Conservation (phyloP, 1,140 invertebrate species). For the Eumeta japonica region DNA sequence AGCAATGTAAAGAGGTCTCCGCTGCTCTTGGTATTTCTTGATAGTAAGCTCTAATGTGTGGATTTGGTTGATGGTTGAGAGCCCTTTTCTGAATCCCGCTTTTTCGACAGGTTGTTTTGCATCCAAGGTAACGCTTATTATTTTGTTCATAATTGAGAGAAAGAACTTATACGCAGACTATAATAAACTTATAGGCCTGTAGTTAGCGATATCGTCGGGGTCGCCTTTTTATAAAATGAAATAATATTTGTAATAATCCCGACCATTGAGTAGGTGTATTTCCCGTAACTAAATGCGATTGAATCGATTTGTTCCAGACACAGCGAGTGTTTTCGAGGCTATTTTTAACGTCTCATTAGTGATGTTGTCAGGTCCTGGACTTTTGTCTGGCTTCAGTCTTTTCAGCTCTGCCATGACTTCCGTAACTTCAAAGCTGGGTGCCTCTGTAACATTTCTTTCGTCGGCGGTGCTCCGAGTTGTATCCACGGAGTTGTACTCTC, state of each 20-base stretch:
- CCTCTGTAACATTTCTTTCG: background rate
- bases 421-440: background rate
- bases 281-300: background rate
- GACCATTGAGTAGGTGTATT: too few relatives aligned
- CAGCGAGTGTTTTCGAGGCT: background rate
- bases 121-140: background rate
- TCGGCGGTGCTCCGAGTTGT: background rate
- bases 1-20: too few relatives aligned
- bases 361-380: background rate
- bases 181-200: too few relatives aligned
- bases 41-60: background rate
- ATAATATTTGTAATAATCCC: too few relatives aligned
- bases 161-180: too few relatives aligned
- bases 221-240: too few relatives aligned
- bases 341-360: too few relatives aligned
- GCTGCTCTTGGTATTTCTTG: background rate
- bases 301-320: background rate
- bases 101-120: background rate
- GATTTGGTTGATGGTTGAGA: background rate
- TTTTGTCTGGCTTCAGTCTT: slow-evolving; percentile 1
- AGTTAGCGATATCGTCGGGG: too few relatives aligned
- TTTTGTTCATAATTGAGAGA: background rate
- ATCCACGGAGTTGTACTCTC: background rate
- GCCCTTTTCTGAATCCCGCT: background rate
- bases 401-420: background rate